These are phyloP conservation scores for Dipodomys merriami DNA, from an alignment of 2,113 vertebrate genomes.

Conservation along the genomic window DNA sequence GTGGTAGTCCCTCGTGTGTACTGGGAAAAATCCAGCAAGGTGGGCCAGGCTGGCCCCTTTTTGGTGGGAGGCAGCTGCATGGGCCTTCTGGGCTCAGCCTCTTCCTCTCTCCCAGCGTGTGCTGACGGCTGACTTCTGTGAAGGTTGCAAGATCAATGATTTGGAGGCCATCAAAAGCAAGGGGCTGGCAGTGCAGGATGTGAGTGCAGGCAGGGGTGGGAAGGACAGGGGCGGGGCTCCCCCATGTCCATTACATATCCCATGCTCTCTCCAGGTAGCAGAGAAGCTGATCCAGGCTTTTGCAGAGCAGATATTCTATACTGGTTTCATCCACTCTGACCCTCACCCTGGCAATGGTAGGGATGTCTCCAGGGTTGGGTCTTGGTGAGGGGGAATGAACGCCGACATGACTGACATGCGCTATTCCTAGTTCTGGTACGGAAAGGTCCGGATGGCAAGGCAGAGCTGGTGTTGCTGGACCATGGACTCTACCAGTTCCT, in stretches of 20 bases:
- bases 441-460: slow-evolving; percentile 89
- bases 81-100: neutral
- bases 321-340: slow-evolving; percentile 95
- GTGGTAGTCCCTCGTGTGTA: slow-evolving; percentile 90
- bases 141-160: slow-evolving; percentile 92
- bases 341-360: slow-evolving; percentile 95
- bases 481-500: slow-evolving; percentile 93
- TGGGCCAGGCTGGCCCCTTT: slow-evolving; percentile 68
- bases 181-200: slow-evolving; percentile 89
- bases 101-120: slow-evolving; percentile 86
- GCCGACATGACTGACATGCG: neutral
- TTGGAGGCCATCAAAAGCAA: slow-evolving; percentile 88
- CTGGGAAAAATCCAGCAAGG: slow-evolving; percentile 93
- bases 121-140: slow-evolving; percentile 92
- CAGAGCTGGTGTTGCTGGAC: slow-evolving; percentile 92
- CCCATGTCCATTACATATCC: neutral
- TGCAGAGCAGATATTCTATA: slow-evolving; percentile 95
- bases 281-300: slow-evolving; percentile 92
- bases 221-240: fast-evolving
- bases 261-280: slow-evolving; percentile 84
- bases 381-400: neutral
- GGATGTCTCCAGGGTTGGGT: neutral
- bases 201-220: slow-evolving; percentile 79
- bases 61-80: fast-evolving
- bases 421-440: slow-evolving; percentile 89